Percentiles rank a stretch among this genome's conserved stretches.
Conservation (phyloP, 2,113 vertebrate genomes). For the Brachionichthys hirsutus region DNA sequence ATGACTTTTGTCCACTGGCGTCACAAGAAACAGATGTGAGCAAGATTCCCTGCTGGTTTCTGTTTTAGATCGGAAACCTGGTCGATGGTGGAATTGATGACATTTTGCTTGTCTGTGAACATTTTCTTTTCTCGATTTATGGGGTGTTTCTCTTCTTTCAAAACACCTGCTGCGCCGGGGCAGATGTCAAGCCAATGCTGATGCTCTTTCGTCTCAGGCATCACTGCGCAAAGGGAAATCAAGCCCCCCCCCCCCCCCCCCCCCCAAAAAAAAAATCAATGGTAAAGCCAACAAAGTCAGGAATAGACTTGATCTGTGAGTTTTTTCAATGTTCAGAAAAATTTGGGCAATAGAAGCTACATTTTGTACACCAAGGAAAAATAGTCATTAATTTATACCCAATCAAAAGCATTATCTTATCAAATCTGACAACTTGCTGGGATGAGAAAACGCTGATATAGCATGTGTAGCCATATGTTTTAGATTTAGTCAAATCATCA, state of each 20-base stretch:
- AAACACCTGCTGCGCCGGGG: slow-evolving; percentile 63
- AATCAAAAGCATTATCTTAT: slow-evolving; percentile 13
- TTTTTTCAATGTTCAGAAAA: slow-evolving; percentile 19
- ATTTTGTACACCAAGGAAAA: slow-evolving; percentile 1
- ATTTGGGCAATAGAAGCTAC: slow-evolving; percentile 3
- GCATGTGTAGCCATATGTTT: no score
- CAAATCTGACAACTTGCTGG: slow-evolving; percentile 15
- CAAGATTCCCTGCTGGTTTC: slow-evolving; percentile 67
- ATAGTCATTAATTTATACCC: slow-evolving; percentile 9
- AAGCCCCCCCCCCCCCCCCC: no score
- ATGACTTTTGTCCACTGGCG: slow-evolving; percentile 71
- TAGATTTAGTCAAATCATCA: no score
- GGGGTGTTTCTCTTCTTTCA: slow-evolving; percentile 61
- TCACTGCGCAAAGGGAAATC: neutral
- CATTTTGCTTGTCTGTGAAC: slow-evolving; percentile 77
- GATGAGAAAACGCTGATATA: slow-evolving; percentile 25
- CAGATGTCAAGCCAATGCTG: slow-evolving; percentile 48
- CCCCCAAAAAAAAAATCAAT: no score
- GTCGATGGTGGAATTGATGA: slow-evolving; percentile 69
- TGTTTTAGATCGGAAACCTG: slow-evolving; percentile 65
- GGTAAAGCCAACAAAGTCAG: no score
- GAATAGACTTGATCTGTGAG: slow-evolving; percentile 10
- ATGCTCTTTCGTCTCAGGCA: slow-evolving; percentile 28
- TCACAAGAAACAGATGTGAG: slow-evolving; percentile 80
- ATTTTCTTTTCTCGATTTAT: slow-evolving; percentile 73